Base-by-base conservation (phyloP, 1,140 invertebrate genomes). In the Steinernema feltiae region DNA sequence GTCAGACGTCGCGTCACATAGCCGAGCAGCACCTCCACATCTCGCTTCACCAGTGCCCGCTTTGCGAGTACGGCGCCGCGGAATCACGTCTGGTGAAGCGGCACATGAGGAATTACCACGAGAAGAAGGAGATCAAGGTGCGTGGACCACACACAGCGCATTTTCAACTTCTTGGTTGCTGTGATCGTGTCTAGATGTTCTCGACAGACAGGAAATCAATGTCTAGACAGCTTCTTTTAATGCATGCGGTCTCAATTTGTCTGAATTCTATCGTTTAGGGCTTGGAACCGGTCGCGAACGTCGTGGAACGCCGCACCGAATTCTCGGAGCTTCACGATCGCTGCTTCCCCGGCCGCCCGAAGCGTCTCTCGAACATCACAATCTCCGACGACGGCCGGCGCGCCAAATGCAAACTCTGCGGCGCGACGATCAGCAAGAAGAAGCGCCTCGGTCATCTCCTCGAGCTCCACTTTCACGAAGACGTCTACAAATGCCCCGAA, bases 1-100 rank as follows among this genome's bases (percentile, higher is more conserved):
- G 82, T 2, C 82, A 83, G 69, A 83, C 82, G 1, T 83, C 82
- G 1, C 69, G 82, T 35, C 81, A 82, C 74, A 82, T 82, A 32
- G 82, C 82, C 30, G 82, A 82, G 71, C 29, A 32, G 1, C 82
- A 83, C 72, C 32, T 83, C 46, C 30, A 75, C 32, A 83, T 83
- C 32, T 76, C 78, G n/a, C 76, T 83, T 3, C 82, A 83, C 70
- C 78, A 82, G 46, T 83, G 82, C 41, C 82, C 82, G 18, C 48
- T 83, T n/a, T 83, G 82, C 69, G 82, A 83, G 18, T 83, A 83
- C 73, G 82, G 82, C 12, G 82, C 82, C 21, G 78, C 82, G 0
- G 82, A 83, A 70, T 75, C 82, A 7, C 30, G 82, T 2, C 82
- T 83, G 12, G 82, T 83, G 53, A 71, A 72, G 29, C 29, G 82